Evolutionary conservation across 2,888 invertebrate species (phyloP), one percentile per base, ranked within the genome.

Genomic region (Cosmia trapezina): DNA sequence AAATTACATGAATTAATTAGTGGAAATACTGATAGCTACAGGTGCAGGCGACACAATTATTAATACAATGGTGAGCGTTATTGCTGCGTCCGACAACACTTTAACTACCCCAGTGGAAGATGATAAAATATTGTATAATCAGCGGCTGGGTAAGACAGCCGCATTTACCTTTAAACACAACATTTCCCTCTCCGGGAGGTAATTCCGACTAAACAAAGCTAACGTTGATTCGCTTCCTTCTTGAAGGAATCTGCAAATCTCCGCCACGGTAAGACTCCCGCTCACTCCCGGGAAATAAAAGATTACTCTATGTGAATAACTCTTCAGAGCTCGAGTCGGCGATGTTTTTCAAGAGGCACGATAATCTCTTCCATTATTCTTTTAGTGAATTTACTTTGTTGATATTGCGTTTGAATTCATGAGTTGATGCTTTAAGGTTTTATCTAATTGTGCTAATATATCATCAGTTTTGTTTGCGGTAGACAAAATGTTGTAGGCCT

Each of bases 261-360:
- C 88, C 83, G 84, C 84, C 82, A 81, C 83, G 83, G 86, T 81
- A 80, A 83, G 83, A 82, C 86, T 72, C 72, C 77, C 85, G 79
- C 85, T 88, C 87, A 89, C 93, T 90, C 92, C 75, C 87, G 92
- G 93, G 93, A 92, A 93, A 94, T 94, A 94, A 93, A 91, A 92
- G 90, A 92, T 93, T 92, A 91, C 90, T 90, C 87, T 88, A 87
- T 91, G 91, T 90, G 90, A 91, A 93, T 93, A 93, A 91, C 91
- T 91, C 91, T 88, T 88, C 83, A 84, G 82, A 87, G 88, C 89
- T 88, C 84, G 85, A 87, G 87, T 89, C 84, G 85, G 80, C 87
- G 89, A 90, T 92, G 91, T 93, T 93, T 92, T 93, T 93, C 91
- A 91, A 92, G 89, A 87, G 87, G 87, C 90, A 89, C 87, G 91